phyloP scores from a whole-genome alignment of 2,888 invertebrate genomes.

The Diloba caeruleocephala region DNA sequence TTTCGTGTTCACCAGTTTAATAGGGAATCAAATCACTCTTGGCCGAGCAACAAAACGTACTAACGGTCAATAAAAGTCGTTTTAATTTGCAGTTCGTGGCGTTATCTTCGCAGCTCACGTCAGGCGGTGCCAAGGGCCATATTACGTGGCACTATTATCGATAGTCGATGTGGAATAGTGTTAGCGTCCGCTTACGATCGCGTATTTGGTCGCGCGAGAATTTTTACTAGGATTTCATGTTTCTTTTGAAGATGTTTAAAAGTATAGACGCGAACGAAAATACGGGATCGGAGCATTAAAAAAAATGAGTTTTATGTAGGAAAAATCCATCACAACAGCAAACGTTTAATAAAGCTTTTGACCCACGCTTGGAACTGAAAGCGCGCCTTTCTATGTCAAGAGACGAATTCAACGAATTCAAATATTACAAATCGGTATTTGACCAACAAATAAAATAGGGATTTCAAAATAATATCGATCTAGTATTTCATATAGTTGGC shows the following conservation, averaged over 20 bases:
- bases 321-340: too few species aligned
- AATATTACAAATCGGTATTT: too few species aligned
- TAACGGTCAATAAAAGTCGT: constrained; percentile 77
- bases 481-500: too few species aligned
- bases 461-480: too few species aligned
- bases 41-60: constrained; percentile 66
- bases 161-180: constrained; percentile 35
- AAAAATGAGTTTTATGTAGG: too few species aligned
- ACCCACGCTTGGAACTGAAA: too few species aligned
- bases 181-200: constrained; percentile 38
- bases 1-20: constrained; percentile 39
- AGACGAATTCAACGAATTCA: too few species aligned
- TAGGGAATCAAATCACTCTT: constrained; percentile 64
- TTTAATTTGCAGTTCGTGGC: constrained; percentile 75
- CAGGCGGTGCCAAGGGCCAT: constrained; percentile 56
- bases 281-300: too few species aligned
- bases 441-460: too few species aligned
- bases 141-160: constrained; percentile 51
- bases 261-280: constrained; percentile 19
- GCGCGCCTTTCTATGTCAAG: too few species aligned
- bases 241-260: constrained; percentile 13
- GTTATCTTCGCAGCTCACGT: constrained; percentile 68
- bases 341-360: too few species aligned
- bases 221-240: constrained; percentile 39
- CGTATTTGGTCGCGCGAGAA: constrained; percentile 29